phyloP scores from a whole-genome alignment of 2,797 vertebrate genomes.

The Anas georgica region DNA sequence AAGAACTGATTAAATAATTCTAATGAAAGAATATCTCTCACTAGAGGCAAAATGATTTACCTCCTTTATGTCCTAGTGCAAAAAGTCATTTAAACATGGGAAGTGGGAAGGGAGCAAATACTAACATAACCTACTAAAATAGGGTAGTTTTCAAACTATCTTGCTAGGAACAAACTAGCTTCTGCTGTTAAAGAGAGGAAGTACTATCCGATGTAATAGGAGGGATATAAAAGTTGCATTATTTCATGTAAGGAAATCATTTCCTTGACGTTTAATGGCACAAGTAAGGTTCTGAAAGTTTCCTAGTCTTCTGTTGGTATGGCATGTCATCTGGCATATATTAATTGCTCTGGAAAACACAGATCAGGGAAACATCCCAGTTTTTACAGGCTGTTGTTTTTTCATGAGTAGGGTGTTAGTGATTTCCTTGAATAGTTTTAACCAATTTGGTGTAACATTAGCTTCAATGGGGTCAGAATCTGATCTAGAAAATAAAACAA shows the following conservation, averaged over 20 bases:
- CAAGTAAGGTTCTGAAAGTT: background rate
- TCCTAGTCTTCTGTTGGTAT: background rate
- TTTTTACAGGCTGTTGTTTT: background rate
- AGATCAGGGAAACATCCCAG: background rate
- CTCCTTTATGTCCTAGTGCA: background rate
- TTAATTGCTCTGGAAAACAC: slow-evolving; percentile 5
- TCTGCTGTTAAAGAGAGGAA: background rate
- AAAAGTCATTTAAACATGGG: background rate
- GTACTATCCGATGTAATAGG: background rate
- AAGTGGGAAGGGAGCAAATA: background rate
- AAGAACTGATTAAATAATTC: background rate
- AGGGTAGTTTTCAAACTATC: background rate
- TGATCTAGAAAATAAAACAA: background rate
- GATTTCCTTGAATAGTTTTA: background rate
- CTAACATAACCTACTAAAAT: background rate
- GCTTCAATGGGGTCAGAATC: background rate
- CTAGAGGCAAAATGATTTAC: background rate
- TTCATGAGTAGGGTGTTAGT: background rate
- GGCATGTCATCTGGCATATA: background rate
- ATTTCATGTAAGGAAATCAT: background rate
- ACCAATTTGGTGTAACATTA: accelerated
- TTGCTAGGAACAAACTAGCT: background rate
- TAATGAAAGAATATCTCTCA: background rate
- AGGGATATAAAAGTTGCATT: background rate
- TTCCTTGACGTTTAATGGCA: background rate